Base-by-base conservation (phyloP, 2,113 vertebrate genomes). In the Jacana jacana region DNA sequence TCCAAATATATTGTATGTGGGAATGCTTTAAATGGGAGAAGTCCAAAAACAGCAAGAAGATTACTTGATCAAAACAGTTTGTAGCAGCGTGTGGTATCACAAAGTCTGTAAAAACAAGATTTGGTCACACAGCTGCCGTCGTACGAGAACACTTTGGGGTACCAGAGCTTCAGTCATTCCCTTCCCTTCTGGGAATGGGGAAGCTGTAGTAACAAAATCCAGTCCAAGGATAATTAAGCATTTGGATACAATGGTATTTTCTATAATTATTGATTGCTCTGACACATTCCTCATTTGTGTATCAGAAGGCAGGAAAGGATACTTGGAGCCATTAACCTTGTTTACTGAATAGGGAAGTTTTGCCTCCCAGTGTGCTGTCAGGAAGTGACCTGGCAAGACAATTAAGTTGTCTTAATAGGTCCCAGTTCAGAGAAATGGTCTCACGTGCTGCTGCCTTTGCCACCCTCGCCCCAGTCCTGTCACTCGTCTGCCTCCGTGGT, bases 331-430 rank as follows among this genome's bases (percentile, higher is more conserved):
- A 83, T 57, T 77, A 49, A 7, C 42, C 18, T 27, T 27, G 33
- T 72, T 89, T 35, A 64, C 46, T 51, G 77, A 28, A 17, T 12
- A 57, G 75, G 27, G 63, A 94, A 76, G 76, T 30, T 88, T 5
- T 94, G 58, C 42, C 40, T 89, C 18, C 27, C 63, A 2, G 5
- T 28, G 72, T 65, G 75, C 80, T 81, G 65, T 42, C 94, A 95
- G 95, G 96, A 95, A 84, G 89, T 44, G 84, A 79, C 61, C 17
- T 33, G 76, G 61, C 37, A 55, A 83, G 7, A 20, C 9, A 69
- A 18, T 14, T 11, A 23, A 7, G 23, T 42, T 28, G 28, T 78
- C 42, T 51, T 44, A 33, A 7, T 7, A 37, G 19, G 7, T n/a
- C 35, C 28, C 46, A 65, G 23, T 30, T 13, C 4, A 11, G 17